Base-by-base conservation (phyloP, 2,113 vertebrate genomes). In the Catharus minimus region DNA sequence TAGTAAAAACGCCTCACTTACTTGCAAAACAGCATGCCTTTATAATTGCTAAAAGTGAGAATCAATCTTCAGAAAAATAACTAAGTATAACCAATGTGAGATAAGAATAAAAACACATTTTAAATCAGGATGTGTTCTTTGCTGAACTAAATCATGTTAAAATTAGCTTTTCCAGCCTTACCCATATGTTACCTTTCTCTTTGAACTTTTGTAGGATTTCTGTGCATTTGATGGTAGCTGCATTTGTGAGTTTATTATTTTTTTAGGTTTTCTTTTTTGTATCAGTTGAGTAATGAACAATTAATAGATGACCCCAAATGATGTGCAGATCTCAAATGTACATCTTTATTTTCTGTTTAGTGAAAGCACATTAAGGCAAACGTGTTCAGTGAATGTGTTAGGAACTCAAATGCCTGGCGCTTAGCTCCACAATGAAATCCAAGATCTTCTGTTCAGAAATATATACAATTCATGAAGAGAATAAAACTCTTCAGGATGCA, bases 161-260 rank as follows among this genome's bases (percentile, higher is more conserved):
- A 94, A 94, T 92, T 95, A 96, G 93, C 87, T 85, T 89, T 78
- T 85, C 53, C 87, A 93, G 91, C 74, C 87, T 90, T 95, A 81
- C 44, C 88, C 94, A 92, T 96, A 95, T 95, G 95, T 86, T 95
- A 92, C 86, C 90, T 96, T 90, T 92, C 93, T 88, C 21, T 88
- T n/a, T 82, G 72, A 95, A 92, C 90, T 84, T 80, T 81, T 61
- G 60, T 46, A 86, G 72, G 64, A 64, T 94, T 89, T 77, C 57
- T 82, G 57, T 83, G 61, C 50, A 11, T 90, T 93, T 86, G 57
- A 74, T 91, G 76, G 61, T 53, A 62, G 38, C 52, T 67, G 22
- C 2, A 2, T 55, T 80, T 86, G 28, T 61, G 23, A 86, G 32
- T 28, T 33, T 44, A 7, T 41, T 78, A 33, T 66, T 62, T 41